Conservation (phyloP, 1,140 invertebrate genomes). For the Calliopsis andreniformis region DNA sequence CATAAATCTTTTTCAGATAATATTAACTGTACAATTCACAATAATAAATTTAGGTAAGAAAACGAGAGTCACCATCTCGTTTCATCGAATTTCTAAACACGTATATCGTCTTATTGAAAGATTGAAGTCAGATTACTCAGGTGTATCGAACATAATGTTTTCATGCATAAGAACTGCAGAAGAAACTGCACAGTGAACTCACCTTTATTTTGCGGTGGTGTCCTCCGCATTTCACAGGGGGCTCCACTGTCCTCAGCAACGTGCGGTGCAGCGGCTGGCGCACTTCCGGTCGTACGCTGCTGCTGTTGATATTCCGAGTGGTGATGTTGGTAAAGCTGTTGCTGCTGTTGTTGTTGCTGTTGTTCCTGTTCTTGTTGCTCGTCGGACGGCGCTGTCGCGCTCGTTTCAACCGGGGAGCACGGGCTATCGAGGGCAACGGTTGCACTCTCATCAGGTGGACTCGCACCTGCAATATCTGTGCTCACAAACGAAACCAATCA, state of each 20-base stretch:
- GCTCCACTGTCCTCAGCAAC: constrained; percentile 72
- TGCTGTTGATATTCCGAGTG: constrained; percentile 59
- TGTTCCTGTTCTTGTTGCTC: constrained; percentile 53
- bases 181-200: constrained; percentile 32
- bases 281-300: constrained; percentile 61
- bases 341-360: constrained; percentile 36
- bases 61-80: no score
- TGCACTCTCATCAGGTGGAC: constrained; percentile 62
- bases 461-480: constrained; percentile 62
- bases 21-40: not conserved
- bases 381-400: constrained; percentile 48
- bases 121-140: no score
- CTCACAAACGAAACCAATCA: constrained; percentile 37
- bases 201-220: constrained; percentile 80
- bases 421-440: constrained; percentile 40
- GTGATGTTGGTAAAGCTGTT: constrained; percentile 56
- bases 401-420: constrained; percentile 54
- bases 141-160: no score
- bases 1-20: not conserved
- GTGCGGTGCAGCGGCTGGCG: constrained; percentile 52
- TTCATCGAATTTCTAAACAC: no score
- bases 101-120: no score
- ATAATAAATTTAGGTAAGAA: no score
- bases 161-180: not conserved
- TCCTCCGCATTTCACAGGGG: constrained; percentile 80